Percentiles rank a stretch among this genome's conserved stretches.
Evolutionary conservation across 2,113 vertebrate species (phyloP).

Genomic region (Tautogolabrus adspersus): DNA sequence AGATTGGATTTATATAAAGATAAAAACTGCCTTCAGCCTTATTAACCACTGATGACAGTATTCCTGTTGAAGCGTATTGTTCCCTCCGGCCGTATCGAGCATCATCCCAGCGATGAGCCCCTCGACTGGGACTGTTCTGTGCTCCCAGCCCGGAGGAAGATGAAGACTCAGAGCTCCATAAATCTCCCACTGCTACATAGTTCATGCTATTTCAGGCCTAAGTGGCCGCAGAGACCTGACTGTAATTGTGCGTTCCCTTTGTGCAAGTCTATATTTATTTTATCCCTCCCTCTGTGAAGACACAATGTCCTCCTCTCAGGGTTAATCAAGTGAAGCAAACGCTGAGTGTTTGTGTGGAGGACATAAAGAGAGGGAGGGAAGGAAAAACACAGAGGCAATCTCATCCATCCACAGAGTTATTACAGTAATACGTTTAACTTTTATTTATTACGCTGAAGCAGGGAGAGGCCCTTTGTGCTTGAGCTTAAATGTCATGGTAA

Average conservation of each 20-base stretch:
- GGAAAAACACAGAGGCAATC: constrained; percentile 1
- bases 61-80: background rate
- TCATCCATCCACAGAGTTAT: constrained; percentile 37
- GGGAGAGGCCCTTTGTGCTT: constrained; percentile 12
- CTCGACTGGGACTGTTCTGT: constrained; percentile 17
- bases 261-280: constrained; percentile 62
- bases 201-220: constrained; percentile 57
- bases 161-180: constrained; percentile 39
- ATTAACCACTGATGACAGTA: background rate
- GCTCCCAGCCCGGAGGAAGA: constrained; percentile 51
- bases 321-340: constrained; percentile 56
- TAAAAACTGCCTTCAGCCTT: background rate
- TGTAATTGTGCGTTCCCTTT: constrained; percentile 47
- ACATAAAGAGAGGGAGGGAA: background rate
- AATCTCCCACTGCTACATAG: constrained; percentile 46
- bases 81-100: background rate
- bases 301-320: constrained; percentile 59
- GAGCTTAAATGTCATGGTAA: constrained; percentile 49
- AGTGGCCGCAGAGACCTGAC: constrained; percentile 37
- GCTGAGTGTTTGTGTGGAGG: constrained; percentile 25
- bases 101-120: constrained; percentile 13
- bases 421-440: constrained; percentile 42
- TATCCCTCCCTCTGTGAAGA: constrained; percentile 31
- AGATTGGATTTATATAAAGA: background rate
- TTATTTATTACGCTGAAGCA: constrained; percentile 52